These are phyloP conservation scores for Drosophila ambigua DNA, from an alignment of 1,140 invertebrate species.

Conservation along the genomic window DNA sequence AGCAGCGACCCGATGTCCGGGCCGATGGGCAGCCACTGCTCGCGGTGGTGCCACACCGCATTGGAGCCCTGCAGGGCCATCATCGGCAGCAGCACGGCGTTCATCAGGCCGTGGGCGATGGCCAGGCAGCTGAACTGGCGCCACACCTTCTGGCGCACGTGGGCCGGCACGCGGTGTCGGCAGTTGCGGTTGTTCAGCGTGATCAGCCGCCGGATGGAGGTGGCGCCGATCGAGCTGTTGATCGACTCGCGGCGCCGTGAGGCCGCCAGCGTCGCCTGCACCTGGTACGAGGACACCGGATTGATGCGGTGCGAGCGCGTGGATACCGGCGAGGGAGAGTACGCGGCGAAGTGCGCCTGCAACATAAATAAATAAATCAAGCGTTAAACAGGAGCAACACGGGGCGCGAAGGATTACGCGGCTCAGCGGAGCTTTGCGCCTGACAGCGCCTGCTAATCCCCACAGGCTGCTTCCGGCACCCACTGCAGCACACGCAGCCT, in stretches of 20 bases:
- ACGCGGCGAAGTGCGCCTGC: conserved; percentile 86
- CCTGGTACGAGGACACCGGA: conserved; percentile 83
- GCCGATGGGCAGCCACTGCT: conserved; percentile 77
- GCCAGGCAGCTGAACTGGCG: conserved; percentile 86
- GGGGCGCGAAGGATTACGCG: not conserved
- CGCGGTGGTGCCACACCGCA: conserved; percentile 84
- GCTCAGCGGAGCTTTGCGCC: not conserved
- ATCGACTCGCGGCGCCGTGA: conserved; percentile 87
- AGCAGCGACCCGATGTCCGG: conserved; percentile 85
- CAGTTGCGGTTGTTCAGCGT: conserved; percentile 86
- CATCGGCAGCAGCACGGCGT: conserved; percentile 86
- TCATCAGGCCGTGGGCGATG: conserved; percentile 86
- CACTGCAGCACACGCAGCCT: no score
- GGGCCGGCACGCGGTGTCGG: conserved; percentile 84
- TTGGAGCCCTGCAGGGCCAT: conserved; percentile 86
- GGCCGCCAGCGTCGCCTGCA: conserved; percentile 74
- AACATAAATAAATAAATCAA: not conserved
- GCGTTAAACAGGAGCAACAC: not conserved
- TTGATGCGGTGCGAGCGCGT: conserved; percentile 85
- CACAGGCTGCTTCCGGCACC: no score
- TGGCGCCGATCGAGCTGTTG: conserved; percentile 87
- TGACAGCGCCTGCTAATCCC: no score
- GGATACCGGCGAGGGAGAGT: conserved; percentile 86
- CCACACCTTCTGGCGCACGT: conserved; percentile 85
- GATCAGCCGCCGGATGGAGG: conserved; percentile 87